A percentile compares a stretch with the other conserved stretches of the same genome.
These are phyloP conservation scores for Amphipoea oculea DNA, from an alignment of 2,888 invertebrate species.

Conservation along the genomic window DNA sequence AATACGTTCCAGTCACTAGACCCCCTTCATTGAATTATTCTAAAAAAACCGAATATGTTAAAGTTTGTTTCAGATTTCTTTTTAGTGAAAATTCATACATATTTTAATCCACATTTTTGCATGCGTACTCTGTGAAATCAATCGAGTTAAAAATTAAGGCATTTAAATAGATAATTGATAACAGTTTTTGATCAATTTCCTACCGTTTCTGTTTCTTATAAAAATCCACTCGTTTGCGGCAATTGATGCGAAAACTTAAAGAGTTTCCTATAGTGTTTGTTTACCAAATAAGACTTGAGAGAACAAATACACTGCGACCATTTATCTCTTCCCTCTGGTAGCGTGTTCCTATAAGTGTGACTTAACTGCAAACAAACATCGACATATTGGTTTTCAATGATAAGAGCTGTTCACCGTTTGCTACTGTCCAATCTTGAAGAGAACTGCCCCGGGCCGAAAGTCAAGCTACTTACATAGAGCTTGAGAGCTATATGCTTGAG, in stretches of 20 bases:
- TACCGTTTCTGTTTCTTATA: neutral
- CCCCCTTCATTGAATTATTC: slow-evolving; percentile 38
- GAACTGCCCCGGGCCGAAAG: neutral
- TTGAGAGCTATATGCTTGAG: neutral
- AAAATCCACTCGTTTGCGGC: neutral
- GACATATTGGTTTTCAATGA: slow-evolving; percentile 16
- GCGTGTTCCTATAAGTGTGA: slow-evolving; percentile 1
- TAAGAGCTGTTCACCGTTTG: slow-evolving; percentile 10
- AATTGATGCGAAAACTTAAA: neutral
- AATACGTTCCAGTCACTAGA: slow-evolving; percentile 55
- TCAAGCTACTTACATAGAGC: neutral
- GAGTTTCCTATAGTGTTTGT: slow-evolving; percentile 6
- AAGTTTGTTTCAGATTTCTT: slow-evolving; percentile 7
- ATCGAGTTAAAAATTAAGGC: neutral
- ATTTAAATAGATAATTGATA: neutral
- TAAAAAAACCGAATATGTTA: slow-evolving; percentile 29
- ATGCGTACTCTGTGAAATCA: neutral
- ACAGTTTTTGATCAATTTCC: neutral
- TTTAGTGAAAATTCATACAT: neutral
- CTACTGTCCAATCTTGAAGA: slow-evolving; percentile 1
- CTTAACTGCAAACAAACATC: slow-evolving; percentile 18
- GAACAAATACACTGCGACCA: neutral
- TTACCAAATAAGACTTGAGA: neutral
- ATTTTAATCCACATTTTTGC: neutral
- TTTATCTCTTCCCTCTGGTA: neutral